phyloP scores from a whole-genome alignment of 2,888 invertebrate species.

The Protophormia terraenovae region DNA sequence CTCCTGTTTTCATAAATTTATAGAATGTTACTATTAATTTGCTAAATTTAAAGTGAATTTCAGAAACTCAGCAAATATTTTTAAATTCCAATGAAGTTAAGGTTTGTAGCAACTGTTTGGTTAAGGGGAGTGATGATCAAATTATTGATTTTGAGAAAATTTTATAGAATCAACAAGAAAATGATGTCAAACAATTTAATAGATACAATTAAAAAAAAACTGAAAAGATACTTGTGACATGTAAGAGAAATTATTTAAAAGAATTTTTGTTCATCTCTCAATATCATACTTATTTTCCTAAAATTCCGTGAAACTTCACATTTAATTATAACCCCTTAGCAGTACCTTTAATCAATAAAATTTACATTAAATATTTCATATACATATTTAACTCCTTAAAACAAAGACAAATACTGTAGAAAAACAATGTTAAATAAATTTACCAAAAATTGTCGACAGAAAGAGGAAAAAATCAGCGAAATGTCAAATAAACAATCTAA shows the following conservation, averaged over 20 bases:
- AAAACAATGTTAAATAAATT: not conserved
- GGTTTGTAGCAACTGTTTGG: not conserved
- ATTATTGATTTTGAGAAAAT: not conserved
- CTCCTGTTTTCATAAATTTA: not conserved
- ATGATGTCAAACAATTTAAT: not conserved
- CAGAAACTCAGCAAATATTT: not conserved
- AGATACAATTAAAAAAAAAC: too few relatives aligned
- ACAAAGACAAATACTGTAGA: slow-evolving; percentile 3
- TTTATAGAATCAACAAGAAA: not conserved
- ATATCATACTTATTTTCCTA: too few relatives aligned
- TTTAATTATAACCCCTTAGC: not conserved
- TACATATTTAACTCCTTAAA: not conserved
- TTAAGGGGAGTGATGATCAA: not conserved
- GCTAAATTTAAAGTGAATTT: not conserved
- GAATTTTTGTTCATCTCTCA: too few relatives aligned
- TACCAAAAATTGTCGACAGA: not conserved
- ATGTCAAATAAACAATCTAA: slow-evolving; percentile 32
- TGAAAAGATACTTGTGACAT: too few relatives aligned
- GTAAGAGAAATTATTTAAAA: too few relatives aligned
- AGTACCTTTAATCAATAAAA: slow-evolving; percentile 8
- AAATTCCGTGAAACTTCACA: too few relatives aligned
- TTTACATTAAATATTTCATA: slow-evolving; percentile 17
- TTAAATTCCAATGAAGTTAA: not conserved
- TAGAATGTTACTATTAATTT: not conserved
- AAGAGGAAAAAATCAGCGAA: slow-evolving; percentile 20